Evolutionary conservation across 2,888 invertebrate genomes (phyloP).

Genomic region (Deilephila elpenor): DNA sequence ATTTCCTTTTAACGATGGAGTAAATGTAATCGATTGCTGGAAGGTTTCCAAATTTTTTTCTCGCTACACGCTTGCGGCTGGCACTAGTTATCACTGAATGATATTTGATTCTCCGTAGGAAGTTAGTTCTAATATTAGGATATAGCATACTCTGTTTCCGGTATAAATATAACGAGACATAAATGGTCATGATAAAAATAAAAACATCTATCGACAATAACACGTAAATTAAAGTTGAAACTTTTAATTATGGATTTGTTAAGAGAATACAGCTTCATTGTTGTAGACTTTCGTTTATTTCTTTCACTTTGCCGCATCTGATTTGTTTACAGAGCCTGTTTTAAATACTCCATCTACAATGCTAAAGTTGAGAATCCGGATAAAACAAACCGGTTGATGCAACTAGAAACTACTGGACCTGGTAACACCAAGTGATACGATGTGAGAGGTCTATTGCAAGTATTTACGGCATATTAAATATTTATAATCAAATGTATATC

Average conservation of each 20-base stretch:
- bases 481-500: neutral
- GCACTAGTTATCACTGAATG: conserved; percentile 72
- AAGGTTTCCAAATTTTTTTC: conserved; percentile 70
- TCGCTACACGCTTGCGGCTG: conserved; percentile 69
- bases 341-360: neutral
- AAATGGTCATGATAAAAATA: neutral
- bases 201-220: neutral
- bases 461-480: neutral
- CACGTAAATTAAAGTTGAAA: neutral
- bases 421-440: neutral
- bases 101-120: conserved; percentile 74
- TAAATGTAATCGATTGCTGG: conserved; percentile 81
- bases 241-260: too few relatives aligned
- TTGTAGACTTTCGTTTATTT: neutral
- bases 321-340: neutral
- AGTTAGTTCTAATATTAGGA: conserved; percentile 76
- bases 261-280: neutral
- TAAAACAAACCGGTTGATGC: neutral
- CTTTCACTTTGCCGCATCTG: neutral
- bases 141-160: conserved; percentile 57
- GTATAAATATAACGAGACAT: conserved; percentile 20
- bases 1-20: conserved; percentile 72
- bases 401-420: neutral
- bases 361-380: neutral
- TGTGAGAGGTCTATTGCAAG: neutral